Percentiles rank a stretch among this genome's conserved stretches.
Conservation (phyloP, 2,888 invertebrate species). For the Odontocerum albicorne region DNA sequence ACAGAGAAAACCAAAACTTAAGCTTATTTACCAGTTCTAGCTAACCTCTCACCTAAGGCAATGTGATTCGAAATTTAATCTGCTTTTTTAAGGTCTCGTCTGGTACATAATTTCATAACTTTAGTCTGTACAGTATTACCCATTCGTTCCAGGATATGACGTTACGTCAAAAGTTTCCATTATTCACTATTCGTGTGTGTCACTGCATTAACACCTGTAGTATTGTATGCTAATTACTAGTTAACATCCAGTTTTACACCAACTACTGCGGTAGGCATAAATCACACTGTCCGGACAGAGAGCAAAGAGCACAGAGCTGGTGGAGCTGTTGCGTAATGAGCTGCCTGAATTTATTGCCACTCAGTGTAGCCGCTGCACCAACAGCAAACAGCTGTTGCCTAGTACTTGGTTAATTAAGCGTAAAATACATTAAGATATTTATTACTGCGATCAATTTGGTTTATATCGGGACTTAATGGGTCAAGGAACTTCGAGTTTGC, state of each 20-base stretch:
- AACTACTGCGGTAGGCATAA: constrained; percentile 18
- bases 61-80: too few species aligned
- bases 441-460: not conserved
- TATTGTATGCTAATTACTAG: constrained; percentile 28
- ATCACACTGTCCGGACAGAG: constrained; percentile 20
- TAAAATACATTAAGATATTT: not conserved
- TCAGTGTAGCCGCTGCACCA: not conserved
- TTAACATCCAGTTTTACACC: constrained; percentile 25
- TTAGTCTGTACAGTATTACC: too few species aligned
- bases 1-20: too few species aligned
- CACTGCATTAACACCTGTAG: constrained; percentile 26
- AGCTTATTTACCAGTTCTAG: too few species aligned
- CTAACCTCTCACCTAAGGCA: too few species aligned
- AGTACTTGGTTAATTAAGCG: not conserved
- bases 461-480: too few species aligned
- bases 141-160: too few species aligned
- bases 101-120: too few species aligned
- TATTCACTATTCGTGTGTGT: too few species aligned
- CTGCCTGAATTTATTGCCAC: constrained; percentile 8
- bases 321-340: constrained; percentile 15
- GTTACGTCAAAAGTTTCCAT: too few species aligned
- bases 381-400: not conserved
- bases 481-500: too few species aligned
- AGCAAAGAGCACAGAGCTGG: constrained; percentile 6
- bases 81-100: too few species aligned